These are phyloP conservation scores for Copsychus sechellarum DNA, from an alignment of 2,113 vertebrate genomes.

Conservation along the genomic window DNA sequence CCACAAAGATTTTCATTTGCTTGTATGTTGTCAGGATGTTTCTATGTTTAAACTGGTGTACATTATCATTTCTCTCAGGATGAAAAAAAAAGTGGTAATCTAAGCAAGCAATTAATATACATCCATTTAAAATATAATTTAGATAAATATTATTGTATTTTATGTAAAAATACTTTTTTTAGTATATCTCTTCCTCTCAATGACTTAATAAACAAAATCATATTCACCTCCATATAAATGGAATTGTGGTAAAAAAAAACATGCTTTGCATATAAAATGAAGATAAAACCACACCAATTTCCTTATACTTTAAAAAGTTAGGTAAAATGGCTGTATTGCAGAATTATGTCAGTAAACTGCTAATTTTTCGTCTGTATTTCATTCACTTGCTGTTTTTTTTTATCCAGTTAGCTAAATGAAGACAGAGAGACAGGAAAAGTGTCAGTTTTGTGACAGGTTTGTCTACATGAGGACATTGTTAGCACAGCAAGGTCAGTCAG, in stretches of 20 bases:
- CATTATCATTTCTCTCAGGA: background rate
- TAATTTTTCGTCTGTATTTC: background rate
- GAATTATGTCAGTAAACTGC: background rate
- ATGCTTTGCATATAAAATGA: background rate
- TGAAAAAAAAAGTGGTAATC: background rate
- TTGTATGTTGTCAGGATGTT: background rate
- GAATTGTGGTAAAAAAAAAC: background rate
- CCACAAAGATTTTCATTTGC: rapidly evolving
- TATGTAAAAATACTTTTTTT: background rate
- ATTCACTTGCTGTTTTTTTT: background rate
- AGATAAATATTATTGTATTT: background rate
- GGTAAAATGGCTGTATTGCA: background rate
- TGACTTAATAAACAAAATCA: background rate
- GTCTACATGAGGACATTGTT: background rate
- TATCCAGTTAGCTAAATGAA: background rate
- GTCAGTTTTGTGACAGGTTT: background rate
- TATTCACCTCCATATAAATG: background rate
- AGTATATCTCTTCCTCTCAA: background rate
- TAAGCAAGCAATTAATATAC: background rate
- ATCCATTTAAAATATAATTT: background rate
- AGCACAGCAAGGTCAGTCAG: background rate
- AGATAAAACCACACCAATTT: background rate
- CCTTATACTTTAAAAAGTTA: background rate
- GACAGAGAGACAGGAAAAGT: background rate
- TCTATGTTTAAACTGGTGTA: background rate